phyloP scores from a whole-genome alignment of 2,888 invertebrate species.

The Cantharis rufa region DNA sequence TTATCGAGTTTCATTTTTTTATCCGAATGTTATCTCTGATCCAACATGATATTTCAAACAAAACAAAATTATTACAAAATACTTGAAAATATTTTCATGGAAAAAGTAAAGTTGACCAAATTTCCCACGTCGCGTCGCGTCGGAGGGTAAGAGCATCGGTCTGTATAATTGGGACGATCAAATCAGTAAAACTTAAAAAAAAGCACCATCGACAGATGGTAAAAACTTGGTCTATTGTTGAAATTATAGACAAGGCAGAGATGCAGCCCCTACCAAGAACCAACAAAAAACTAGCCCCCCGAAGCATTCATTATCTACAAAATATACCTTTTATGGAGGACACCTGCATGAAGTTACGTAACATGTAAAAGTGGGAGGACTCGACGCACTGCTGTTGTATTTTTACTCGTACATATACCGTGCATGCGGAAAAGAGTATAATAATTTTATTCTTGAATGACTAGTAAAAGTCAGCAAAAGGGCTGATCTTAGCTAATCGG shows the following conservation, averaged over 20 bases:
- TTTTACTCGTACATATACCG: background rate
- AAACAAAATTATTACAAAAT: background rate
- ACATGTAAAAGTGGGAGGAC: conserved; percentile 3
- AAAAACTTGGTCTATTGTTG: background rate
- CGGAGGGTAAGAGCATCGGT: background rate
- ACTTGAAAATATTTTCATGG: background rate
- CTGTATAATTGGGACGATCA: background rate
- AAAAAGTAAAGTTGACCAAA: too few species aligned
- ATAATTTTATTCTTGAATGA: background rate
- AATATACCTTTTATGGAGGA: conserved; percentile 3
- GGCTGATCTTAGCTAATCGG: background rate
- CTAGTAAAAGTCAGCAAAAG: background rate
- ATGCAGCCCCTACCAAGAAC: background rate
- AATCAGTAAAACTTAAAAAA: background rate
- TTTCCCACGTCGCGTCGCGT: too few species aligned
- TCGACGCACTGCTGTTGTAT: conserved; percentile 8
- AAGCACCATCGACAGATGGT: background rate
- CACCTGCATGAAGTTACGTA: conserved; percentile 13
- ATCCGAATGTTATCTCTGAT: background rate
- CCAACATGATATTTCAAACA: background rate
- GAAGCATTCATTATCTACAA: conserved; percentile 1
- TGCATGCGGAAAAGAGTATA: background rate
- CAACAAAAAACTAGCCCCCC: background rate
- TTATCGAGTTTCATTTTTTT: background rate
- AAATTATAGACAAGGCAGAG: background rate